A percentile compares a stretch with the other conserved stretches of the same genome.
Evolutionary conservation across 2,797 vertebrate genomes (phyloP).

Genomic region (Craterocephalus amniculus): DNA sequence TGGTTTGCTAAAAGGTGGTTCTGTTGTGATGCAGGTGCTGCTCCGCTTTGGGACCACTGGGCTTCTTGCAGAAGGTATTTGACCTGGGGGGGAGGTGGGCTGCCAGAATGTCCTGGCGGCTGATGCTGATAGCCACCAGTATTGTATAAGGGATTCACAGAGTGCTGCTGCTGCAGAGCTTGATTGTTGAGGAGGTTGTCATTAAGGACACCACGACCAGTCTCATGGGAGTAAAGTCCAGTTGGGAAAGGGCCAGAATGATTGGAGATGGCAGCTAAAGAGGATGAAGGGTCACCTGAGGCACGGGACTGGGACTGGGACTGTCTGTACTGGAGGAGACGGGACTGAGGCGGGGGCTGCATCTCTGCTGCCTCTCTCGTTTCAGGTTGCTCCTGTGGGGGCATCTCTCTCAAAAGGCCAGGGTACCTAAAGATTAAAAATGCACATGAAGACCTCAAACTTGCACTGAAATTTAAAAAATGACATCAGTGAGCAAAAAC

Average conservation of each 20-base stretch:
- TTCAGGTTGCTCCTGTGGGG: slow-evolving; percentile 89
- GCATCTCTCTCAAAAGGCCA: slow-evolving; percentile 92
- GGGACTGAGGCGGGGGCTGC: slow-evolving; percentile 97
- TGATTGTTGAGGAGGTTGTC: slow-evolving; percentile 86
- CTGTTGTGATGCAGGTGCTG: slow-evolving; percentile 84
- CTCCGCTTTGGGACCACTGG: slow-evolving; percentile 89
- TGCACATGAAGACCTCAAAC: neutral
- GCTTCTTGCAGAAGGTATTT: slow-evolving; percentile 96
- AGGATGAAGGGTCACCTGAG: slow-evolving; percentile 90
- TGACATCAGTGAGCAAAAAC: neutral
- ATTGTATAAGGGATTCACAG: slow-evolving; percentile 76
- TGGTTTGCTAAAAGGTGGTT: slow-evolving; percentile 91
- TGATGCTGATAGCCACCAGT: slow-evolving; percentile 78
- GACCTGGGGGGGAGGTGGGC: slow-evolving; percentile 85
- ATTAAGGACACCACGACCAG: slow-evolving; percentile 81
- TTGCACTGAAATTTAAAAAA: neutral
- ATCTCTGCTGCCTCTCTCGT: slow-evolving; percentile 90
- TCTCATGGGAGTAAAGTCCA: slow-evolving; percentile 84
- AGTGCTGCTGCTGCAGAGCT: slow-evolving; percentile 89
- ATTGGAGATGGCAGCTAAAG: slow-evolving; percentile 86
- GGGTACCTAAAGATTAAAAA: slow-evolving; percentile 86
- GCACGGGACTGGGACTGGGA: slow-evolving; percentile 88
- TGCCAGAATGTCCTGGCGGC: slow-evolving; percentile 87
- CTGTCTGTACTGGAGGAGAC: slow-evolving; percentile 97
- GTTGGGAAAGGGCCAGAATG: slow-evolving; percentile 84